Percentiles rank a stretch among this genome's conserved stretches.
Conservation (phyloP, 2,888 invertebrate species). For the Troglohyphantes excavatus region DNA sequence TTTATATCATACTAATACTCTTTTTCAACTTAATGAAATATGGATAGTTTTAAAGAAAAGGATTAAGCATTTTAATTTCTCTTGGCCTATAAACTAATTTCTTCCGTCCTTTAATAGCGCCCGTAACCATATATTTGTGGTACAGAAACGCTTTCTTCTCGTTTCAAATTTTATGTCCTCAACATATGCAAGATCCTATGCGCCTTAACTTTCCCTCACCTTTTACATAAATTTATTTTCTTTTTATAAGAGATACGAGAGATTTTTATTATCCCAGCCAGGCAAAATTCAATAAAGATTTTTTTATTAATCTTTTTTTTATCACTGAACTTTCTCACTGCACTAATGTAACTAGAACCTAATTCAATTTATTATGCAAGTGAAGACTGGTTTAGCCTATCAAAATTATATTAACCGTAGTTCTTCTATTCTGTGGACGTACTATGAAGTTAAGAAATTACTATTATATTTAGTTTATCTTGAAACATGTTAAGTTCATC, state of each 20-base stretch:
- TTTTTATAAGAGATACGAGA: constrained; percentile 8
- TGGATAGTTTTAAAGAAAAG: too few relatives aligned
- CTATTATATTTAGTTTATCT: constrained; percentile 30
- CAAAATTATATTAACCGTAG: constrained; percentile 38
- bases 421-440: constrained; percentile 10
- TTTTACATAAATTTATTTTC: constrained; percentile 42
- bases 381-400: neutral
- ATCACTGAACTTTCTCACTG: constrained; percentile 19
- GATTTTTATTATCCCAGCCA: constrained; percentile 36
- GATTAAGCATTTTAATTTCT: constrained; percentile 8
- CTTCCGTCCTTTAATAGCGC: neutral
- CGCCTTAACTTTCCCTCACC: neutral
- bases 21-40: too few relatives aligned
- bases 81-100: constrained; percentile 39
- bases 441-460: constrained; percentile 6
- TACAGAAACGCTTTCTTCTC: neutral
- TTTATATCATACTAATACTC: too few relatives aligned
- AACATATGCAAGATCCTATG: neutral
- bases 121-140: neutral
- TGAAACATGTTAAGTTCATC: too few relatives aligned
- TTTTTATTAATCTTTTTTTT: constrained; percentile 34
- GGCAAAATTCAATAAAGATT: constrained; percentile 39
- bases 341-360: constrained; percentile 1
- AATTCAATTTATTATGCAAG: constrained; percentile 42
- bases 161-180: neutral